A percentile compares a stretch with the other conserved stretches of the same genome.
phyloP scores from a whole-genome alignment of 2,888 invertebrate species.

The Liopterus haemorrhoidalis region DNA sequence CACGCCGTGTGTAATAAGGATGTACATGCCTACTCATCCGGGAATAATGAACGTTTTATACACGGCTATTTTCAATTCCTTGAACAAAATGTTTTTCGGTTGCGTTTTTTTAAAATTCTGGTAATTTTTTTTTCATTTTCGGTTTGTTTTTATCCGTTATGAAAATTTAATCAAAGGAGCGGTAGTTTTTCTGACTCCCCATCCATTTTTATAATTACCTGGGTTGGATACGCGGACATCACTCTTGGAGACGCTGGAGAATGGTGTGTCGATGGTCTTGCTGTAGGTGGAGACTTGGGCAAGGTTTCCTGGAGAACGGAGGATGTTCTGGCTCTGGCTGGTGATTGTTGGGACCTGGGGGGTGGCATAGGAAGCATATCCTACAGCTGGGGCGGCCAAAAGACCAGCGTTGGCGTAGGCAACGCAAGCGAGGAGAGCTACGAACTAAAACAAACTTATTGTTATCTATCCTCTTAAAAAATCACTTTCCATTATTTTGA shows the following conservation, averaged over 20 bases:
- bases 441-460: slow-evolving; percentile 28
- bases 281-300: slow-evolving; percentile 45
- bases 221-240: slow-evolving; percentile 15
- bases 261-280: slow-evolving; percentile 40
- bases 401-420: slow-evolving; percentile 33
- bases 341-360: slow-evolving; percentile 35
- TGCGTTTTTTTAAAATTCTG: too few species aligned
- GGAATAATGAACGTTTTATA: too few species aligned
- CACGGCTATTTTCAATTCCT: too few species aligned
- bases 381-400: slow-evolving; percentile 18
- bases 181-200: too few species aligned
- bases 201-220: too few species aligned
- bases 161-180: too few species aligned
- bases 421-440: slow-evolving; percentile 30
- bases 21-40: too few species aligned
- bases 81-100: too few species aligned
- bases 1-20: too few species aligned
- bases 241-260: slow-evolving; percentile 10
- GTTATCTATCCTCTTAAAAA: not conserved
- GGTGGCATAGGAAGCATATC: not conserved
- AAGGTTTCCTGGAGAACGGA: slow-evolving; percentile 44
- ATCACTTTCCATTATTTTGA: not conserved
- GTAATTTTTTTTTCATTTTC: too few species aligned
- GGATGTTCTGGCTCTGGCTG: slow-evolving; percentile 41
- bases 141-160: too few species aligned